Percentiles rank a stretch among this genome's conserved stretches.
These are phyloP conservation scores for Nyctibius grandis DNA, from an alignment of 2,797 vertebrate genomes.

Conservation along the genomic window DNA sequence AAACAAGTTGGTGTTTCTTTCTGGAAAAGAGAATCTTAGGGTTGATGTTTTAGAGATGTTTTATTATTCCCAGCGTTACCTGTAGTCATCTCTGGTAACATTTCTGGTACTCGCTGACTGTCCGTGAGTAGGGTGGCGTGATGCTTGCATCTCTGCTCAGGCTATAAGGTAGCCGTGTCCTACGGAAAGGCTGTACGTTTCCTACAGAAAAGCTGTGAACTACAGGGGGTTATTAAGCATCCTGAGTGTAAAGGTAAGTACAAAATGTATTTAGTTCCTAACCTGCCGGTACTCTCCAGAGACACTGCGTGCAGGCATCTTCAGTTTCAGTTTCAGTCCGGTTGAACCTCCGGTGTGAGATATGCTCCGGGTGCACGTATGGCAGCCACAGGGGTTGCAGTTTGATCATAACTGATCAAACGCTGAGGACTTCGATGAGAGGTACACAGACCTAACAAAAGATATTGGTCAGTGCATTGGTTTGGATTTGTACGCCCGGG, in stretches of 20 bases:
- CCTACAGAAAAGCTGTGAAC: neutral
- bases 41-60: neutral
- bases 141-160: neutral
- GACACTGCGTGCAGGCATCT: accelerated
- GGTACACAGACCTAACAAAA: too few species aligned
- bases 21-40: neutral
- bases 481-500: accelerated
- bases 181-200: too few species aligned
- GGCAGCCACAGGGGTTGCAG: neutral
- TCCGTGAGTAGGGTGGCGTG: accelerated
- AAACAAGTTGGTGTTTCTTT: neutral
- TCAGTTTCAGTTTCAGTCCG: neutral
- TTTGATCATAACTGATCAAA: neutral
- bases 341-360: neutral
- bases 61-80: neutral
- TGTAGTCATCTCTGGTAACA: neutral
- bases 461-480: neutral
- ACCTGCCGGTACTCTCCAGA: accelerated
- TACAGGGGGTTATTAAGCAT: neutral
- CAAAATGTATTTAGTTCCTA: neutral
- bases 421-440: neutral
- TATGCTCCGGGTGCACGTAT: accelerated
- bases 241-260: neutral
- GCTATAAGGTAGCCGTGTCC: neutral
- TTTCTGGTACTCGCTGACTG: neutral